phyloP scores from a whole-genome alignment of 2,113 vertebrate genomes.

The Hemibagrus wyckioides region DNA sequence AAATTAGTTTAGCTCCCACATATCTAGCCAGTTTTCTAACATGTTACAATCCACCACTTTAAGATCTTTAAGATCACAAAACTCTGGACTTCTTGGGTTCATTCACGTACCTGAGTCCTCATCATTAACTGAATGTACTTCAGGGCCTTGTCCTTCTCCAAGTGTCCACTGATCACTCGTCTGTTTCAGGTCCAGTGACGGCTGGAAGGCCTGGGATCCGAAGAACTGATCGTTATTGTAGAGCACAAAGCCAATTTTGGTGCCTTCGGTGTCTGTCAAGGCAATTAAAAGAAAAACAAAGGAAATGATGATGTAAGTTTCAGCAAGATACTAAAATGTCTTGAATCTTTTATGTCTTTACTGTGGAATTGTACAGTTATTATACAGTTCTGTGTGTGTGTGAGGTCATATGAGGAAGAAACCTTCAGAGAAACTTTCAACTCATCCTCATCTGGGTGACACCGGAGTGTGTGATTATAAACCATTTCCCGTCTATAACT shows the following conservation, averaged over 20 bases:
- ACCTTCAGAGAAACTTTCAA: no score
- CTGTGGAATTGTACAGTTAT: background rate
- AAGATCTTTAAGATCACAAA: no score
- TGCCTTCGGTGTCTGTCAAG: background rate
- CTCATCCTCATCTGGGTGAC: no score
- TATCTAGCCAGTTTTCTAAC: no score
- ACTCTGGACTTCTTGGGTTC: no score
- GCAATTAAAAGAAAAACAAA: background rate
- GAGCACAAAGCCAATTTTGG: conserved; percentile 65
- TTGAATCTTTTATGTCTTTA: background rate
- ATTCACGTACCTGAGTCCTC: background rate
- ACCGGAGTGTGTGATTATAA: no score
- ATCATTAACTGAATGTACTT: conserved; percentile 46
- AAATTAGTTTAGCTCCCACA: no score
- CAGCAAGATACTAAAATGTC: background rate
- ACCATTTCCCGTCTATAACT: no score
- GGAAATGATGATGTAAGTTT: background rate
- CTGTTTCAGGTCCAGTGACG: conserved; percentile 5
- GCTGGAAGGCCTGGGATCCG: conserved; percentile 37
- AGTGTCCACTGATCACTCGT: conserved; percentile 59
- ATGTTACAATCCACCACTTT: no score
- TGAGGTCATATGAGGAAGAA: no score
- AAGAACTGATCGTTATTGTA: conserved; percentile 68
- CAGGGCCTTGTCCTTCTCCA: background rate
- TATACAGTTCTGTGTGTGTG: no score